Conservation (phyloP, 1,140 invertebrate species). For the Ips typographus region DNA sequence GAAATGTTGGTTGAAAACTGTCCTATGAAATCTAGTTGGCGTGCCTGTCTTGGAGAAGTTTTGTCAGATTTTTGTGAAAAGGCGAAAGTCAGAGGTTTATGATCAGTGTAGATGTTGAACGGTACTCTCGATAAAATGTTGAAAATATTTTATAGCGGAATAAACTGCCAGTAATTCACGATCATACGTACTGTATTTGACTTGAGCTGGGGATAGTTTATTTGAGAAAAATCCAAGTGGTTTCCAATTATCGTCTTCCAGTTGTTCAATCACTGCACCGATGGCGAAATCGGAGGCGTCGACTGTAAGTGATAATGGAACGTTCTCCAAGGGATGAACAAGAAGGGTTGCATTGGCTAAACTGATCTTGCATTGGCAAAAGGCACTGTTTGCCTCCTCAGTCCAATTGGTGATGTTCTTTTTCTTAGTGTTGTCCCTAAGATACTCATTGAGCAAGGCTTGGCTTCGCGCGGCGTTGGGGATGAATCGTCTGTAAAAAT, state of each 20-base stretch:
- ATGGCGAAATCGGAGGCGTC: background rate
- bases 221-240: conserved; percentile 7
- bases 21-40: conserved; percentile 47
- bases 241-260: background rate
- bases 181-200: background rate
- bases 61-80: conserved; percentile 8
- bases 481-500: conserved; percentile 2
- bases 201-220: background rate
- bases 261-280: background rate
- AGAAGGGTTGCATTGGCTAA: background rate
- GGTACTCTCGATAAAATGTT: conserved; percentile 2
- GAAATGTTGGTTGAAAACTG: conserved; percentile 50
- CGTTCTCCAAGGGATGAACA: background rate
- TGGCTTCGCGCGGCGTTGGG: background rate
- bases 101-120: conserved; percentile 2
- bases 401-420: background rate
- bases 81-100: background rate
- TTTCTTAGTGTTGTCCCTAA: background rate
- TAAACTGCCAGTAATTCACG: background rate
- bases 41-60: conserved; percentile 36
- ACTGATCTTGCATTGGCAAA: background rate
- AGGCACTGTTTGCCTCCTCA: background rate
- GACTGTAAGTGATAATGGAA: background rate
- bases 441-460: background rate
- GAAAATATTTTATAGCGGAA: conserved; percentile 2